phyloP scores from a whole-genome alignment of 2,113 vertebrate species.

The Halcyon senegalensis region DNA sequence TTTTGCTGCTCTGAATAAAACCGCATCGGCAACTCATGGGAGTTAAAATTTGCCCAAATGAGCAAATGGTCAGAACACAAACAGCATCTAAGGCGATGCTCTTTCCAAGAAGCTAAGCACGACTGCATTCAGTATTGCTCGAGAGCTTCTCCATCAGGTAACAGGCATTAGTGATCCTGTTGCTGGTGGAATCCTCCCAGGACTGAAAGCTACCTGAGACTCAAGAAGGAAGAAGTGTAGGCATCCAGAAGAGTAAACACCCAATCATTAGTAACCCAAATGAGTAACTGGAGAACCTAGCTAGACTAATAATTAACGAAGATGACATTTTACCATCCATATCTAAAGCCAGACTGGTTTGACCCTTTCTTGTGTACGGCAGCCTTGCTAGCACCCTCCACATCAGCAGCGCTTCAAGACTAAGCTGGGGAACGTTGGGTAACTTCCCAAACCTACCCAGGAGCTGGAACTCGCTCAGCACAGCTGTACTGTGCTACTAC shows the following conservation, averaged over 20 bases:
- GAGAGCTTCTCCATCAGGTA: not conserved
- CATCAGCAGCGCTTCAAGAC: not conserved
- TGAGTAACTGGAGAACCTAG: slow-evolving; percentile 14
- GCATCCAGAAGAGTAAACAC: not conserved
- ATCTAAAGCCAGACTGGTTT: not conserved
- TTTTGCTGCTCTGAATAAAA: not conserved
- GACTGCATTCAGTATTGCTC: not conserved
- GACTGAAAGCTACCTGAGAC: not conserved
- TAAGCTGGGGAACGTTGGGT: not conserved
- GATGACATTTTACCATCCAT: not conserved
- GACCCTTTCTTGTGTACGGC: not conserved
- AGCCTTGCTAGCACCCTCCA: not conserved
- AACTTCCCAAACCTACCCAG: not conserved
- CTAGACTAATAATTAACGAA: not conserved
- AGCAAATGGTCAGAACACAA: not conserved
- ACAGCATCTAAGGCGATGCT: not conserved
- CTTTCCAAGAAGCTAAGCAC: not conserved
- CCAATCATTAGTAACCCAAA: not conserved
- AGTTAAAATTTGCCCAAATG: not conserved
- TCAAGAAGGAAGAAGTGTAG: not conserved
- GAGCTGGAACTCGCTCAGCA: not conserved
- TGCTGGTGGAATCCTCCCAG: not conserved
- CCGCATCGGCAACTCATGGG: rapidly evolving
- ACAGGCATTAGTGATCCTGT: not conserved
- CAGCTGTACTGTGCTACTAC: not conserved